Evolutionary conservation across 2,797 vertebrate genomes (phyloP), one percentile per base, ranked within the genome.

Genomic region (Thalassophryne amazonica): DNA sequence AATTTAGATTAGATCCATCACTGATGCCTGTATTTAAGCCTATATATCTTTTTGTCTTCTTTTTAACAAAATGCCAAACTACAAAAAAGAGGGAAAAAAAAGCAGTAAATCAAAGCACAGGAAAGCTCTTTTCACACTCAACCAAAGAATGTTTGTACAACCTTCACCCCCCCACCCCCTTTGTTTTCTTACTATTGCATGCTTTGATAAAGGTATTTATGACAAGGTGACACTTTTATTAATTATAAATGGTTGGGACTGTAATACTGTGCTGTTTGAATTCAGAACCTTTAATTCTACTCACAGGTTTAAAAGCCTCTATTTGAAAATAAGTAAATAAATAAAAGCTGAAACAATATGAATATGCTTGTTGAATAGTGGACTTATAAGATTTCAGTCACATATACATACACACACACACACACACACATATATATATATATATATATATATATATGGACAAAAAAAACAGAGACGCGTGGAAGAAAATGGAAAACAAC

Each of bases 241-340:
- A 53, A 79, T 80, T 88, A 87, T 69, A 61, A 89, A 90, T 91
- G 88, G 89, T 90, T 90, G 88, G 81, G 89, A 89, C 86, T 89
- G 84, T 88, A 87, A 91, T 89, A 91, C 90, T 91, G 88, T 90
- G 88, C 84, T 83, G 51, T 80, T 81, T 80, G 78, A 73, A 75
- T 84, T 68, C 65, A 79, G 82, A 76, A 73, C 73, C 58, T 60
- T 58, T 51, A 58, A 77, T 16, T 69, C 69, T 60, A 52, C 42
- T 12, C 15, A 31, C n/a, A 43, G 40, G 38, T 46, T 41, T n/a
- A 59, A 60, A 28, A 20, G 59, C 55, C 39, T 60, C n/a, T n/a
- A n/a, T n/a, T n/a, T n/a, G n/a, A n/a, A n/a, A n/a, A n/a, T n/a
- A n/a, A n/a, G n/a, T n/a, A n/a, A n/a, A n/a, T n/a, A n/a, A n/a